Percentiles rank a stretch among this genome's conserved stretches.
Conservation (phyloP, 1,140 invertebrate genomes). For the Uloborus diversus region DNA sequence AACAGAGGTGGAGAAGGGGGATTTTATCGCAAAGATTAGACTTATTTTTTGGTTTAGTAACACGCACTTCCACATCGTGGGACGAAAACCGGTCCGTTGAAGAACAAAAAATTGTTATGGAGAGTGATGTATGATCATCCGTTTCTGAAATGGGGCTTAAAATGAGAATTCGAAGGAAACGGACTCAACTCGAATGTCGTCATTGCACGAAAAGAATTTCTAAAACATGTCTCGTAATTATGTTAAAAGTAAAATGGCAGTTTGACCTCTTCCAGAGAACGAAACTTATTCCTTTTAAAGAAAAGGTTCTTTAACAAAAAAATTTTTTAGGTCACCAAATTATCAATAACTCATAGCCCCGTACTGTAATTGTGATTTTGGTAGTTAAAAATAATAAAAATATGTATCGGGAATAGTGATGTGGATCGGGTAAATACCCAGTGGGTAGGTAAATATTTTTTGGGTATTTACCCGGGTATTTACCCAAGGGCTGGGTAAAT, state of each 20-base stretch:
- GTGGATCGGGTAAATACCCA: too few species aligned
- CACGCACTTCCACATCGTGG: too few species aligned
- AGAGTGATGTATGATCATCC: conserved; percentile 16
- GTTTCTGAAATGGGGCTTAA: background rate
- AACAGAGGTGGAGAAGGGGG: background rate
- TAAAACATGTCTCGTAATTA: conserved; percentile 23
- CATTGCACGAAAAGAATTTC: conserved; percentile 11
- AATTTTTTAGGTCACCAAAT: too few species aligned
- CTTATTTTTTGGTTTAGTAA: too few species aligned
- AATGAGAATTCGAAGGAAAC: conserved; percentile 1
- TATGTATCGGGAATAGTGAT: too few species aligned
- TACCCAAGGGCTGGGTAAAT: too few species aligned
- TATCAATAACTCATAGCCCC: too few species aligned
- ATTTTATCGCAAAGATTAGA: conserved; percentile 28
- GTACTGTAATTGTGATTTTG: too few species aligned
- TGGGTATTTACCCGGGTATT: too few species aligned
- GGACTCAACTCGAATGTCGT: conserved; percentile 6
- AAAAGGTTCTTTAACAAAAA: too few species aligned
- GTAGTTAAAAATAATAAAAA: too few species aligned
- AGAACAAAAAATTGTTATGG: background rate
- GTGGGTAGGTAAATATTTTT: too few species aligned
- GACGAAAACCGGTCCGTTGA: background rate
- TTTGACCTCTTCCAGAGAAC: background rate
- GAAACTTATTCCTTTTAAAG: background rate
- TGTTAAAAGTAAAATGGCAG: background rate